Evolutionary conservation across 2,797 vertebrate genomes (phyloP).

Genomic region (Gadopsis marmoratus): DNA sequence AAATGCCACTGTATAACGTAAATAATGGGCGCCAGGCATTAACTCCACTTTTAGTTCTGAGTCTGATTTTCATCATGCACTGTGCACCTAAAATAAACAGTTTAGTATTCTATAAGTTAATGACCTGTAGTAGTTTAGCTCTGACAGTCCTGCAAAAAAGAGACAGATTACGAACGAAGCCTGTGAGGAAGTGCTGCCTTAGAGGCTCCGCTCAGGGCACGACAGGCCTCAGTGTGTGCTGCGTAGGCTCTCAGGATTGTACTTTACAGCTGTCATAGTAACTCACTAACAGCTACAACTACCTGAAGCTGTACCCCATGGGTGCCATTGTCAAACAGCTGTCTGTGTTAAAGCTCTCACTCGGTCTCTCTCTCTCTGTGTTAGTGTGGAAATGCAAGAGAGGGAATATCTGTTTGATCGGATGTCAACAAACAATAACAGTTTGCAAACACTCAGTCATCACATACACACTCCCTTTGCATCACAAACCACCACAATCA

Average conservation of each 20-base stretch:
- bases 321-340: constrained; percentile 63
- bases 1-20: not conserved
- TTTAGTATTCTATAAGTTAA: not conserved
- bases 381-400: constrained; percentile 14
- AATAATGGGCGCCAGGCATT: rapidly evolving
- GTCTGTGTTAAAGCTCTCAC: constrained; percentile 36
- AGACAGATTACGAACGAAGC: not conserved
- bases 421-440: constrained; percentile 45
- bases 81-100: not conserved
- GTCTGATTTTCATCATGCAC: not conserved
- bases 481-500: constrained; percentile 28
- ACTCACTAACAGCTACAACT: constrained; percentile 57
- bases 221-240: not conserved
- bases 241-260: constrained; percentile 18
- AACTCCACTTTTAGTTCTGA: not conserved
- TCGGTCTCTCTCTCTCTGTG: not conserved
- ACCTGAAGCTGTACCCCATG: constrained; percentile 55
- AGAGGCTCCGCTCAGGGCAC: constrained; percentile 13
- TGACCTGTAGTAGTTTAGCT: not conserved
- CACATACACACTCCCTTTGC: not conserved
- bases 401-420: constrained; percentile 41
- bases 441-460: constrained; percentile 18
- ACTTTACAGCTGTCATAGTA: constrained; percentile 57
- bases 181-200: constrained; percentile 12
- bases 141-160: not conserved